phyloP scores from a whole-genome alignment of 2,797 vertebrate species.

The Sebastes minor region DNA sequence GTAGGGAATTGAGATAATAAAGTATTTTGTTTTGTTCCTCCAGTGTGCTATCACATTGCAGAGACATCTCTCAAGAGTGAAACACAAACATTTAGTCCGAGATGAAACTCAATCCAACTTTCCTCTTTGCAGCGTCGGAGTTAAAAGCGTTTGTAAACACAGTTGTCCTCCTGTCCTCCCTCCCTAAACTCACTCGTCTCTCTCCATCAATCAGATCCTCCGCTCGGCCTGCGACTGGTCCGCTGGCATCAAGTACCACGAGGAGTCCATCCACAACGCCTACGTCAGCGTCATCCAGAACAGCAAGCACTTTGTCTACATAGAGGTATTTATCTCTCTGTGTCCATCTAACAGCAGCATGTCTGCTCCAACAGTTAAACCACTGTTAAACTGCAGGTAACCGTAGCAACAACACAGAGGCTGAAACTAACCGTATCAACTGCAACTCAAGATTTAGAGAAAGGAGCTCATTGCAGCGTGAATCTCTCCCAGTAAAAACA shows the following conservation, averaged over 20 bases:
- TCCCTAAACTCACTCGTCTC: not conserved
- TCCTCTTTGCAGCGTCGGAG: not conserved
- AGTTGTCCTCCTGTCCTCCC: not conserved
- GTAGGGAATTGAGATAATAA: too few species aligned
- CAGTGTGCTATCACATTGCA: too few species aligned
- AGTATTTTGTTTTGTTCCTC: too few species aligned
- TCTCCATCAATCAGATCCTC: constrained; percentile 87
- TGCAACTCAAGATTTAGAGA: too few species aligned
- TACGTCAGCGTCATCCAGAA: constrained; percentile 87
- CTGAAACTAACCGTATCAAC: not conserved
- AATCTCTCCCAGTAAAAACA: too few species aligned
- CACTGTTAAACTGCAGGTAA: not conserved
- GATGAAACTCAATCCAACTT: not conserved
- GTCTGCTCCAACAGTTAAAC: not conserved
- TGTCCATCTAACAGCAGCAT: not conserved
- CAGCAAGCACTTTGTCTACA: constrained; percentile 95
- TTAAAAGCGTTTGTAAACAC: not conserved
- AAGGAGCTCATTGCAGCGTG: too few species aligned
- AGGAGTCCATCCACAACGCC: constrained; percentile 95
- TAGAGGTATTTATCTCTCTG: constrained; percentile 80
- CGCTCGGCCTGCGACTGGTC: constrained; percentile 96
- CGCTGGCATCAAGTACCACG: constrained; percentile 94
- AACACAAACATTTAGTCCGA: not conserved
- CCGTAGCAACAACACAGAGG: not conserved
- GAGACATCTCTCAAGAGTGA: not conserved